Evolutionary conservation across 2,797 vertebrate genomes (phyloP), one percentile per base, ranked within the genome.

Genomic region (Gymnodraco acuticeps): DNA sequence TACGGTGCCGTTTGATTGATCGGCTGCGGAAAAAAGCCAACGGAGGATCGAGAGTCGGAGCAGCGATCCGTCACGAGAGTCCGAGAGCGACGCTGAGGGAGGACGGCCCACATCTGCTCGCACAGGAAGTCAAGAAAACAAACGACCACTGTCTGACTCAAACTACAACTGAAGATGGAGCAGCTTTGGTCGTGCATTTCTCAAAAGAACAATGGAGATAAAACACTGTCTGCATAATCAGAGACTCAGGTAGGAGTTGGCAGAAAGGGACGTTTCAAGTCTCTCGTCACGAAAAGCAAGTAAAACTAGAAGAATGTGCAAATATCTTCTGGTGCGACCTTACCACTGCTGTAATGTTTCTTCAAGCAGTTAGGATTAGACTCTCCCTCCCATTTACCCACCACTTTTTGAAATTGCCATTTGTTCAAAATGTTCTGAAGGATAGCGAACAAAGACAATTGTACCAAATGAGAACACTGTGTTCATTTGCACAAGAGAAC

Each of bases 41-140:
- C 8, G 3, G 78, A 65, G 60, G 78, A 71, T 12, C 31, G 75
- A 77, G 73, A 87, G 77, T 77, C 73, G 58, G 61, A 65, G 46
- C 60, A 84, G 80, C 64, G 31, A 82, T 93, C 81, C 53, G 78
- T 92, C 91, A 90, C 14, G 33, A 12, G 23, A 46, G 73, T 73
- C 63, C 10, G 17, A 78, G 78, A 81, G 80, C 13, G n/a, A 62
- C 23, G 75, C 85, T 46, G 63, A 5, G 0, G 72, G 72, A 69
- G 38, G 82, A 79, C 1, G 11, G 78, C 60, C 63, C 46, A 82
- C 46, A 82, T 84, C 82, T 86, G 83, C 53, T 87, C 20, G 4
- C 27, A 10, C 42, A 23, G 20, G 8, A 17, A 56, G 60, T 63
- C 66, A 51, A 54, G 70, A 53, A 83, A 85, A 76, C 55, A 77